These are phyloP conservation scores for Xenopus petersii DNA, from an alignment of 2,797 vertebrate genomes.

Conservation along the genomic window DNA sequence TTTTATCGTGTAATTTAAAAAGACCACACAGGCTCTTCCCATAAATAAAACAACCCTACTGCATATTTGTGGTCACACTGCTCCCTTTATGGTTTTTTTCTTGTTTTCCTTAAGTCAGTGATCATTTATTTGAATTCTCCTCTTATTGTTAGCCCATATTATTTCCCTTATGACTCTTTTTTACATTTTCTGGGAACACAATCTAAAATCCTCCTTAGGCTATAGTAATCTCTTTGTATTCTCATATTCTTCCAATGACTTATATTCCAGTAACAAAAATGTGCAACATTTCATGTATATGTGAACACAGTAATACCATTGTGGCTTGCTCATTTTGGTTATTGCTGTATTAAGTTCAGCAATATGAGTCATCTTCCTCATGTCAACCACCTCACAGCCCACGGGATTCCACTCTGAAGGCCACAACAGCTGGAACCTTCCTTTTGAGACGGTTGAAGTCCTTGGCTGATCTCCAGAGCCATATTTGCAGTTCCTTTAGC, in stretches of 20 bases:
- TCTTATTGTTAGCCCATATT: not conserved
- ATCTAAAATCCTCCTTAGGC: not conserved
- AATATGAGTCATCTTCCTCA: not conserved
- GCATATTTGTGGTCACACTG: not conserved
- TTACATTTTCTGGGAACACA: not conserved
- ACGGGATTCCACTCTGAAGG: conserved; percentile 61
- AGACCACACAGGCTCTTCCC: not conserved
- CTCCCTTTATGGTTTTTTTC: not conserved
- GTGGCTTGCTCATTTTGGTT: not conserved
- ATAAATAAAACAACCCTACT: not conserved
- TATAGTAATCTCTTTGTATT: not conserved
- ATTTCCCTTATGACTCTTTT: not conserved
- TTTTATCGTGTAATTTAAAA: not conserved
- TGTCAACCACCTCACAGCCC: conserved; percentile 58
- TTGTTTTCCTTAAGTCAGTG: no score
- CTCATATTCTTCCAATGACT: not conserved
- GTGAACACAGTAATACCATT: not conserved
- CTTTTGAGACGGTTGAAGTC: conserved; percentile 95
- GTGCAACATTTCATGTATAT: not conserved
- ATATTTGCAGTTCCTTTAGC: conserved; percentile 91
- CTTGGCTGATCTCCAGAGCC: conserved; percentile 94
- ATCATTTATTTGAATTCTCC: not conserved
- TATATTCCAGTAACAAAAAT: not conserved
- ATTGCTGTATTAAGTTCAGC: not conserved
- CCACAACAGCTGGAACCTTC: conserved; percentile 60